Base-by-base conservation (phyloP, 2,888 invertebrate species). In the Eupithecia inturbata region DNA sequence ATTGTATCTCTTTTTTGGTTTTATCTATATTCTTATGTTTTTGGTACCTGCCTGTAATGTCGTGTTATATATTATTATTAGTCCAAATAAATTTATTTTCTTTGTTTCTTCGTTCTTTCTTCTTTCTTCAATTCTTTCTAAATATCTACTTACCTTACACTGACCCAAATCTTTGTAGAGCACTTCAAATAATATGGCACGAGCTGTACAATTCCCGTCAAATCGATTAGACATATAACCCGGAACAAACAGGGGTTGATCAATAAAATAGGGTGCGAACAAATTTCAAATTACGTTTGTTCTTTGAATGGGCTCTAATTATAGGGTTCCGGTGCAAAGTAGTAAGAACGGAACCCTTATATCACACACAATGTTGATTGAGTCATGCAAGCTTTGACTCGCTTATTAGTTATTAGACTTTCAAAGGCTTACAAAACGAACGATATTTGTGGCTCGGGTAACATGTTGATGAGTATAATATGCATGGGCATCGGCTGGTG, bases 191-290 rank as follows among this genome's bases (percentile, higher is more conserved):
- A n/a, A 63, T 33, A 33, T 63, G 7, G 31, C 33, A 63, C 6
- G 33, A 33, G 31, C 31, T 6, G 7, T 33, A n/a, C n/a, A 26
- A 26, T 64, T 64, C 63, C 63, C 33, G 63, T 12, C n/a, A n/a
- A 64, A 36, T 68, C 68, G 26, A 68, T 68, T 68, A 57, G 16
- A 33, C 33, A 49, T 45, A 28, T 41, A 67, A 68, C 57, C 68
- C 68, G 57, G 62, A 63, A 69, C 68, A 64, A 72, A 64, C 12
- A 73, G 62, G 63, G 63, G 63, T 19, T 64, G 19, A 67, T 60
- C 63, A n/a, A 26, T 41, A 39, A 26, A 69, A 69, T 28, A 36
- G 33, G n/a, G 31, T 28, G 33, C 33, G n/a, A 33, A 33, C 33
- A 5, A n/a, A 33, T 36, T 64, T 22, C 33, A 33, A 64, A 33